Evolutionary conservation across 2,888 invertebrate species (phyloP).

Genomic region (Pachliopta kotzebuea): DNA sequence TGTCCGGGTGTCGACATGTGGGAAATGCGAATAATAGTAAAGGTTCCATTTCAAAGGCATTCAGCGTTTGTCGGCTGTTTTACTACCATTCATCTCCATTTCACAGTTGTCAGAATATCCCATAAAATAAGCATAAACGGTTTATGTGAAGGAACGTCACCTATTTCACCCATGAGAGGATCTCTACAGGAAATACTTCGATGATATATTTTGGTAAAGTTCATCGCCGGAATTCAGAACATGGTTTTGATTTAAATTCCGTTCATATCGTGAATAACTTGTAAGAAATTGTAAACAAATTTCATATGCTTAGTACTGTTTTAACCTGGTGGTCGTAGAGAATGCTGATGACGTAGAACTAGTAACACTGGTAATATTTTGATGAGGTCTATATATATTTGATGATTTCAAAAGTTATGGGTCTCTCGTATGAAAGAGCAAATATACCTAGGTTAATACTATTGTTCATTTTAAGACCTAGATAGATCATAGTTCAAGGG

Average conservation of each 20-base stretch:
- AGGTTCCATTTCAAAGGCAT: constrained; percentile 20
- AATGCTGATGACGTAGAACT: too few relatives aligned
- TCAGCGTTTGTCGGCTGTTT: constrained; percentile 25
- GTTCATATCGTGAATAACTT: not conserved
- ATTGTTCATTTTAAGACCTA: too few relatives aligned
- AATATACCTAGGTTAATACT: too few relatives aligned
- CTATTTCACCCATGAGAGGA: constrained; percentile 15
- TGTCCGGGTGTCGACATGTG: constrained; percentile 6
- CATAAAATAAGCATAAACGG: constrained; percentile 29
- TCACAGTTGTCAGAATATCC: constrained; percentile 30
- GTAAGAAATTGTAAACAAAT: too few relatives aligned
- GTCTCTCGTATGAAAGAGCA: too few relatives aligned
- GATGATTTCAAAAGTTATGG: too few relatives aligned
- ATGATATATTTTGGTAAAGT: not conserved
- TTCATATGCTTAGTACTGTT: too few relatives aligned
- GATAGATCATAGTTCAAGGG: too few relatives aligned
- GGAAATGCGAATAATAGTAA: constrained; percentile 17
- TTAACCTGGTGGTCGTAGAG: too few relatives aligned
- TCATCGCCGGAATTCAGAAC: not conserved
- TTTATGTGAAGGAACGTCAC: constrained; percentile 22
- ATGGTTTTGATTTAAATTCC: not conserved
- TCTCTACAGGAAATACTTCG: not conserved
- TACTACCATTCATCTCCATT: constrained; percentile 29
- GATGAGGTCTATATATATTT: too few relatives aligned
- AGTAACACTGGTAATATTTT: too few relatives aligned